phyloP scores from a whole-genome alignment of 2,797 vertebrate species.

The Chloroceryle inda region DNA sequence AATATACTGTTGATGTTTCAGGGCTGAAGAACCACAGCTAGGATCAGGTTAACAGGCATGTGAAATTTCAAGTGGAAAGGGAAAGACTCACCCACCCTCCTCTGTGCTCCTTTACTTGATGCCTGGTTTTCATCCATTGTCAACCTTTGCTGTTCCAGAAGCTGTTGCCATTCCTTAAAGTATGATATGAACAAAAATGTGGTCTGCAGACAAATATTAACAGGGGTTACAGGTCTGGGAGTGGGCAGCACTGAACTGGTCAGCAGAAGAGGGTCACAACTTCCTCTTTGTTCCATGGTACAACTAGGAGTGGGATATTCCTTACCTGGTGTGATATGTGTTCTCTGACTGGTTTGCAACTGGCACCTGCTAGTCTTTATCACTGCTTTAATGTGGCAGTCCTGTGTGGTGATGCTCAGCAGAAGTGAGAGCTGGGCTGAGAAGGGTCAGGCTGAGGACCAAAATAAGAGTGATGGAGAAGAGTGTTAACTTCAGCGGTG shows the following conservation, averaged over 20 bases:
- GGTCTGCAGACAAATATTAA: not conserved
- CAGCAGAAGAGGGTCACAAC: accelerated
- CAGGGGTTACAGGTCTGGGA: not conserved
- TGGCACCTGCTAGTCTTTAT: not conserved
- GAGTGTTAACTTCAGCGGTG: not conserved
- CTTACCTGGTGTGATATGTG: not conserved
- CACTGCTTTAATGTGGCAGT: not conserved
- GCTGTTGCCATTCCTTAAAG: not conserved
- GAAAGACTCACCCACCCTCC: not conserved
- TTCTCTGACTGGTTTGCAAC: not conserved
- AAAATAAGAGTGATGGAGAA: not conserved
- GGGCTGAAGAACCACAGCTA: not conserved
- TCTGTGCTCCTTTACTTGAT: not conserved
- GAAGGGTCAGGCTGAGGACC: not conserved
- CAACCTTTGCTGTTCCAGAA: not conserved
- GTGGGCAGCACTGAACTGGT: not conserved
- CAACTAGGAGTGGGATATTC: not conserved
- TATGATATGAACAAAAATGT: not conserved
- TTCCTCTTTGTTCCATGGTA: not conserved
- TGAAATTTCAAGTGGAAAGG: not conserved
- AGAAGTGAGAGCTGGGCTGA: not conserved
- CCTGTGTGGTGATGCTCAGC: not conserved
- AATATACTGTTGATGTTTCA: not conserved
- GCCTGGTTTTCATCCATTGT: constrained; percentile 1
- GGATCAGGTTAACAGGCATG: not conserved